A percentile compares a stretch with the other conserved stretches of the same genome.
Conservation (phyloP, 2,113 vertebrate species). For the Pomatostomus ruficeps region DNA sequence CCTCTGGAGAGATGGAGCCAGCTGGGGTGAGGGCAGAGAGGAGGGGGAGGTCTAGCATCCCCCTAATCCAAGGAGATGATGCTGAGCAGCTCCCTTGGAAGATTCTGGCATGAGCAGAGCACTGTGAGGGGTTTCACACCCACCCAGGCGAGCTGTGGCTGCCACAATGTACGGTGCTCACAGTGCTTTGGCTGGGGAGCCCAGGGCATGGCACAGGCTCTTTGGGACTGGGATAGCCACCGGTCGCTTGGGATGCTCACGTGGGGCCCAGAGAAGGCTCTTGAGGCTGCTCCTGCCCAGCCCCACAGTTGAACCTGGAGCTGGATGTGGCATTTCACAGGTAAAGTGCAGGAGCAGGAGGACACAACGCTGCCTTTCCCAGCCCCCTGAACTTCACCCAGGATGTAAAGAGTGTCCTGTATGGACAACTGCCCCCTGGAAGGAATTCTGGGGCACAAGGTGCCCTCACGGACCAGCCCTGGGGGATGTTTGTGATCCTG, state of each 20-base stretch:
- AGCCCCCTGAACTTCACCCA: background rate
- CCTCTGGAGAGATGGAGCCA: background rate
- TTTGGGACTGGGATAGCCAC: background rate
- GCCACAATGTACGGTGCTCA: background rate
- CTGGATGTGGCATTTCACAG: background rate
- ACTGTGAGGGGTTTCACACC: background rate
- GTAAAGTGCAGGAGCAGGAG: background rate
- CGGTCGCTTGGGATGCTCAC: background rate
- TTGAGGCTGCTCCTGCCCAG: background rate
- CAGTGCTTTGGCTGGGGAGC: background rate
- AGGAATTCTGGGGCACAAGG: background rate
- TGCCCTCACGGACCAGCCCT: background rate
- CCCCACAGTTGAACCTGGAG: background rate
- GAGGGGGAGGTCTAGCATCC: background rate
- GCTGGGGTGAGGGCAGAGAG: background rate
- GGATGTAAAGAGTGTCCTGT: background rate
- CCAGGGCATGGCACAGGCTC: background rate
- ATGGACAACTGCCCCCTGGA: background rate
- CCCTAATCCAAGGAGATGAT: background rate
- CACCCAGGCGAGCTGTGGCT: background rate
- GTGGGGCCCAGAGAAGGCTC: fast-evolving
- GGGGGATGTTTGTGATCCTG: background rate
- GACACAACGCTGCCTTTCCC: background rate
- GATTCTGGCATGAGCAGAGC: background rate
- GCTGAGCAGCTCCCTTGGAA: background rate